Base-by-base conservation (phyloP, 1,140 invertebrate species). In the Camponotus pennsylvanicus region DNA sequence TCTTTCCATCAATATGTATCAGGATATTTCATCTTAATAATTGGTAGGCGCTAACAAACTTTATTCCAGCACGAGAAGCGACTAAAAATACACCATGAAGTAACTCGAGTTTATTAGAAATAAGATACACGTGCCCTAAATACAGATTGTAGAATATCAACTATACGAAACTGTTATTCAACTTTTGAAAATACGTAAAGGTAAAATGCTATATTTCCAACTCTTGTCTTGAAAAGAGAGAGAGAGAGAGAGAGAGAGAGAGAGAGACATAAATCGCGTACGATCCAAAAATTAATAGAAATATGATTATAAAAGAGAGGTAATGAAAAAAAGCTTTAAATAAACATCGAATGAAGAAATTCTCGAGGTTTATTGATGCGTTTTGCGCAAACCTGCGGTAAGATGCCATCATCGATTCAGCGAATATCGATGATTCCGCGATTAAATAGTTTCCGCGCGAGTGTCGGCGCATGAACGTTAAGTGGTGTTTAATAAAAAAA, bases 81-180 rank as follows among this genome's bases (percentile, higher is more conserved):
- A 18, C 13, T 79, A 79, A 79, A 69, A 79, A 67, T 79, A 69
- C 18, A 1, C 11, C 32, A 52, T 37, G 13, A 79, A 67, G 63
- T 40, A 79, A 49, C 27, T n/a, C 37, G 11, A 37, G 15, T 49
- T 79, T 37, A 52, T 37, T 52, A 45, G 7, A 45, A 79, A 67
- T 37, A 9, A 79, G 42, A 79, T 79, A 67, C 21, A 9, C 18
- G 18, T n/a, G 76, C 61, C 61, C 32, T 67, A 79, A 55, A 79
- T 67, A 79, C 21, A 78, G 66, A 7, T 63, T n/a, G 27, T 32
- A 21, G 8, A 0, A 11, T 15, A 45, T 64, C 42, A 18, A 66
- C 7, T 52, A 40, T 66, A 27, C 18, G 42, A 18, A 64, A 78
- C 8, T 78, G 66, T 78, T 49, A 45, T 15, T 59, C 40, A 9